Conservation (phyloP, 1,140 invertebrate species). For the Yoshiicerus persimilis region DNA sequence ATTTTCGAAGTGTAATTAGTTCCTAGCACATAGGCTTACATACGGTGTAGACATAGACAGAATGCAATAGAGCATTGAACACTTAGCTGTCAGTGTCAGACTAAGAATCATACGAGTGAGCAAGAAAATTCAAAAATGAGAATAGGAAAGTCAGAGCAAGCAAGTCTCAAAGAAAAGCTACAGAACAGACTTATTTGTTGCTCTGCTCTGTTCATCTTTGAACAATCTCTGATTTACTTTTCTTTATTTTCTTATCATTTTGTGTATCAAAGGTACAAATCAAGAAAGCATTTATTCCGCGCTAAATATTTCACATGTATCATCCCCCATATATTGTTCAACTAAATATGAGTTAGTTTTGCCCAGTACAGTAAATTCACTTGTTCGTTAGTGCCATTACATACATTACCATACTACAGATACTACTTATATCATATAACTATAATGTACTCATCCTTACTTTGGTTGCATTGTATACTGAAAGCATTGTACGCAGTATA, state of each 20-base stretch:
- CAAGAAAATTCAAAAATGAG: background rate
- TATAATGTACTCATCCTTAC: background rate
- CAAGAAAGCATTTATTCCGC: conserved; percentile 19
- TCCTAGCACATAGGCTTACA: background rate
- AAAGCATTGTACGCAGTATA: background rate
- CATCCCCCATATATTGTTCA: background rate
- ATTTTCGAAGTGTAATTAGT: background rate
- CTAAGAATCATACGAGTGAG: background rate
- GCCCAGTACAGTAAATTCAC: background rate
- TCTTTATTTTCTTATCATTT: conserved; percentile 21
- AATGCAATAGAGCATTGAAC: conserved; percentile 7
- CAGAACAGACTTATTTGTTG: background rate
- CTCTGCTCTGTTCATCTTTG: background rate
- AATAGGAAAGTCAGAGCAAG: conserved; percentile 12
- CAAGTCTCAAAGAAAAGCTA: background rate
- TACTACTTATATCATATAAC: background rate
- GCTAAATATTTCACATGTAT: conserved; percentile 17
- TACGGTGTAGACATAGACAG: background rate
- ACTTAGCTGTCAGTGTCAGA: background rate
- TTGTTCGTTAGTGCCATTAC: background rate
- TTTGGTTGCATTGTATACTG: no score
- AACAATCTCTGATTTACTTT: background rate
- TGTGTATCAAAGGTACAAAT: background rate
- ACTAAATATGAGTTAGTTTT: background rate
- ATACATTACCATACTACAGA: background rate